Base-by-base conservation (phyloP, 2,113 vertebrate species). In the Ptilorrhoa leucosticta region DNA sequence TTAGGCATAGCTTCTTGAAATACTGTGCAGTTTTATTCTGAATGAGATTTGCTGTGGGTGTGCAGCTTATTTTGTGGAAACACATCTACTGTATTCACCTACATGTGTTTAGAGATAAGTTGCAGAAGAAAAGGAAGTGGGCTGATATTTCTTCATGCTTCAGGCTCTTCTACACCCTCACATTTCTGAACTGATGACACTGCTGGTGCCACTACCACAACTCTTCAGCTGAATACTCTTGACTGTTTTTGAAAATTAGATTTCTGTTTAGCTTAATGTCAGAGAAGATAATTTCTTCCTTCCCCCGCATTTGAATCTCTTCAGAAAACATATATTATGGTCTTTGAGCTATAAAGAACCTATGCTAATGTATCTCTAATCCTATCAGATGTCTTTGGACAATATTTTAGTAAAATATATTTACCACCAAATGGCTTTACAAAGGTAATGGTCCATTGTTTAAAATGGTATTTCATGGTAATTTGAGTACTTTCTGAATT, bases 351-450 rank as follows among this genome's bases (percentile, higher is more conserved):
- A 45, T 66, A 58, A 87, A 58, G 42, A 60, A 70, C 42, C 66
- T 91, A 51, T 8, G 8, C 6, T 83, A 80, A 77, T 66, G 15
- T 65, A 54, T 65, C 63, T 86, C 54, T 92, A 89, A 70, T 83
- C 47, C 79, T 96, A 82, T 91, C 48, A 77, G 47, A 77, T 89
- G 39, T 80, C 54, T 94, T 31, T 44, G 26, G 56, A 86, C 39
- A 80, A 58, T 77, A 83, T 85, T 93, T 94, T 73, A 93, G 64
- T 86, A 47, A 94, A 86, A 91, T 75, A 48, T 37, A 90, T 93
- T 93, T 88, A 93, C 64, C 86, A 63, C 24, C 57, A 93, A 91
- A 85, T 66, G 47, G 47, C 27, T 88, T 83, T 90, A 83, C 54
- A 71, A 80, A 94, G 66, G 81, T 93, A 96, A 95, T 76, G 50